Evolutionary conservation across 1,140 invertebrate species (phyloP).

Genomic region (Panagrolaimus sp.): DNA sequence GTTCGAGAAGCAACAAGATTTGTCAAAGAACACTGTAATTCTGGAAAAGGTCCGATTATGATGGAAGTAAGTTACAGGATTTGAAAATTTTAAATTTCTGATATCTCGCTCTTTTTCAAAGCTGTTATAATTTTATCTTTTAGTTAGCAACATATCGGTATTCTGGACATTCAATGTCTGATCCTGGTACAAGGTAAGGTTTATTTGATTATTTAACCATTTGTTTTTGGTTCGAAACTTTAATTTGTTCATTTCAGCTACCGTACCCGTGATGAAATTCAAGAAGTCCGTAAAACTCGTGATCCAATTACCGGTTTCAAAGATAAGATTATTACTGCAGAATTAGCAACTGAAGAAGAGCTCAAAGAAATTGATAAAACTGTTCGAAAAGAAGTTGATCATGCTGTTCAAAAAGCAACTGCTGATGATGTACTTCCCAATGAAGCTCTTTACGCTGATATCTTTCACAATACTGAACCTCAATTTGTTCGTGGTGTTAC

Average conservation of each 20-base stretch:
- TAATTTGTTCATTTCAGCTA: constrained; percentile 58
- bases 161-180: constrained; percentile 67
- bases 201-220: background rate
- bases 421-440: constrained; percentile 73
- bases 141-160: constrained; percentile 76
- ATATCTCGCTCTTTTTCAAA: too few relatives aligned
- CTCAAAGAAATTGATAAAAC: constrained; percentile 76
- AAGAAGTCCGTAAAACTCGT: constrained; percentile 77
- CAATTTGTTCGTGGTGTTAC: constrained; percentile 67
- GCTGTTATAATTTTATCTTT: too few relatives aligned
- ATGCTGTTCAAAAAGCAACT: constrained; percentile 74
- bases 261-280: constrained; percentile 77
- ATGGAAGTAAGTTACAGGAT: constrained; percentile 66
- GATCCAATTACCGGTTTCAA: constrained; percentile 83
- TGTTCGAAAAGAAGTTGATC: constrained; percentile 76
- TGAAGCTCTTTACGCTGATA: constrained; percentile 78
- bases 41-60: constrained; percentile 81
- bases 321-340: constrained; percentile 69
- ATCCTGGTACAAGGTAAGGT: constrained; percentile 62
- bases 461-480: constrained; percentile 73
- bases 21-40: constrained; percentile 72
- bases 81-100: too few relatives aligned
- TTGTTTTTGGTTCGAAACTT: background rate
- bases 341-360: constrained; percentile 65
- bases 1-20: constrained; percentile 79